phyloP scores from a whole-genome alignment of 1,140 invertebrate genomes.

The Zaprionus tsacasi region DNA sequence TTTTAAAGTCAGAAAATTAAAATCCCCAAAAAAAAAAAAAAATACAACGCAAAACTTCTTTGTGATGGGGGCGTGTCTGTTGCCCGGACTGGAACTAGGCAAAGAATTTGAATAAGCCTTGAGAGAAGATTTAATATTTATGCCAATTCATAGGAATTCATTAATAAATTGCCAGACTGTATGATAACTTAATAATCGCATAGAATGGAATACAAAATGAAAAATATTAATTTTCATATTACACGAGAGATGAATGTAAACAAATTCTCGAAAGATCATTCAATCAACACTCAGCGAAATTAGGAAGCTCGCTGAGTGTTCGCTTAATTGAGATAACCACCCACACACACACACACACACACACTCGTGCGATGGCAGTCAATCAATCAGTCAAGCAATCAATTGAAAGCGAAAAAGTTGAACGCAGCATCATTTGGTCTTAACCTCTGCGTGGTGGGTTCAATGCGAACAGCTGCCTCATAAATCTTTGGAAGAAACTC shows the following conservation, averaged over 20 bases:
- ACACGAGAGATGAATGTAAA: constrained; percentile 27
- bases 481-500: constrained; percentile 41
- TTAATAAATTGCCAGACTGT: constrained; percentile 11
- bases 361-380: constrained; percentile 29
- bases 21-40: constrained; percentile 11
- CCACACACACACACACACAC: constrained; percentile 41
- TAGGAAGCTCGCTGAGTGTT: constrained; percentile 39
- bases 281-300: constrained; percentile 42
- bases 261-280: constrained; percentile 33
- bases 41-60: constrained; percentile 10
- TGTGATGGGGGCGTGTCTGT: constrained; percentile 29
- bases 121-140: constrained; percentile 17
- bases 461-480: constrained; percentile 71
- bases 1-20: constrained; percentile 43
- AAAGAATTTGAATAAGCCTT: constrained; percentile 37
- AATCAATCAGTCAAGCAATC: constrained; percentile 53
- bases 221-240: constrained; percentile 28
- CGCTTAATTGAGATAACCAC: constrained; percentile 66
- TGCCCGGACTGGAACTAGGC: constrained; percentile 24
- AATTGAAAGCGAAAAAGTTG: constrained; percentile 76
- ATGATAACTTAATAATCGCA: constrained; percentile 12
- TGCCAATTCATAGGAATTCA: constrained; percentile 36
- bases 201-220: constrained; percentile 1
- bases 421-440: constrained; percentile 58
- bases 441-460: constrained; percentile 72